phyloP scores from a whole-genome alignment of 2,113 vertebrate genomes.

The Haemorhous mexicanus region DNA sequence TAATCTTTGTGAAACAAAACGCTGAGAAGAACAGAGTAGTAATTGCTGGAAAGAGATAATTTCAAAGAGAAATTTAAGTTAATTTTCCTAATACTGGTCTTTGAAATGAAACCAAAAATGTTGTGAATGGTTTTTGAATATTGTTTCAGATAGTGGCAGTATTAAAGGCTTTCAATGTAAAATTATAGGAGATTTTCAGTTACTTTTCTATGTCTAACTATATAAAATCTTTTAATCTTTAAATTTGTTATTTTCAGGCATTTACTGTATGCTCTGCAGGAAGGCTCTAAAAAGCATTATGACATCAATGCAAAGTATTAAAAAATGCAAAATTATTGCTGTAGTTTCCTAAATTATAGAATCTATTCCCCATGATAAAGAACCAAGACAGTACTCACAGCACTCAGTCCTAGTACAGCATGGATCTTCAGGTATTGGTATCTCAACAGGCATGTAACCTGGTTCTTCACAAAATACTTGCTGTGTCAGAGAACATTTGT shows the following conservation, averaged over 20 bases:
- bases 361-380: background rate
- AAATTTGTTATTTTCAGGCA: background rate
- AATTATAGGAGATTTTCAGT: background rate
- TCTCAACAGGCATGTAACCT: slow-evolving; percentile 45
- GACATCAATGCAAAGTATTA: background rate
- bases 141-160: background rate
- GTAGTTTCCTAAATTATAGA: background rate
- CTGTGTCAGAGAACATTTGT: slow-evolving; percentile 1
- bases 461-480: slow-evolving; percentile 26
- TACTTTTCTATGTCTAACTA: background rate
- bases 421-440: slow-evolving; percentile 6
- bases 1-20: background rate
- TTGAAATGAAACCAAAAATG: background rate
- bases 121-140: background rate
- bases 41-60: background rate
- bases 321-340: background rate
- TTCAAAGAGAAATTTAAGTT: background rate
- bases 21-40: background rate
- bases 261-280: background rate
- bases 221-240: background rate
- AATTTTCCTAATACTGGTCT: background rate
- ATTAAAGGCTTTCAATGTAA: background rate
- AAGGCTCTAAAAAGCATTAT: background rate
- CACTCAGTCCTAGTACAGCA: slow-evolving; percentile 70
- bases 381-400: slow-evolving; percentile 45